phyloP scores from a whole-genome alignment of 2,888 invertebrate species.

The Cephus runcator region DNA sequence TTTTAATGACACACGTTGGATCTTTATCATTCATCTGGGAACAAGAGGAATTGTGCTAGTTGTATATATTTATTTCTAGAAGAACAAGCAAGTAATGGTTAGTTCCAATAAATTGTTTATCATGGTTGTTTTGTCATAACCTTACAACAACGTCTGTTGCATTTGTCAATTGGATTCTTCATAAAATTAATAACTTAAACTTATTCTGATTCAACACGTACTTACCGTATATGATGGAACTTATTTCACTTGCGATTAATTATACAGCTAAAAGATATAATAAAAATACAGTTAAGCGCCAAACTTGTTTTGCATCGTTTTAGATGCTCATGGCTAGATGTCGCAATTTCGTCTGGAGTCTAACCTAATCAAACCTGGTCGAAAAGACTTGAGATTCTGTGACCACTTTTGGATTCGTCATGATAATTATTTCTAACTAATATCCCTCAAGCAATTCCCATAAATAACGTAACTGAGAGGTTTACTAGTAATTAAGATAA shows the following conservation, averaged over 20 bases:
- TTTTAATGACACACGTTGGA: conserved; percentile 59
- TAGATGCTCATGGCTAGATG: not conserved
- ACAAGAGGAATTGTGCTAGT: not conserved
- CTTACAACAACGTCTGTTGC: not conserved
- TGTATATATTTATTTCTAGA: not conserved
- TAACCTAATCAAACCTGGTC: not conserved
- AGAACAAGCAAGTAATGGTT: not conserved
- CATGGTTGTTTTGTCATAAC: not conserved
- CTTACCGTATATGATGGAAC: not conserved
- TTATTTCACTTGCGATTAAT: not conserved
- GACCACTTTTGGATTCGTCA: not conserved
- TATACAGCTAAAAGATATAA: not conserved
- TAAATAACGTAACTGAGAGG: not conserved
- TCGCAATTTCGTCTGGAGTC: not conserved
- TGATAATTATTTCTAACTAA: not conserved
- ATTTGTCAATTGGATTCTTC: not conserved
- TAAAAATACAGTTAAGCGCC: not conserved
- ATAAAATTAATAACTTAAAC: not conserved
- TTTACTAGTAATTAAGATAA: not conserved
- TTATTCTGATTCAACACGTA: not conserved
- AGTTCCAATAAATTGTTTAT: not conserved
- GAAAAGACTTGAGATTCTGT: not conserved
- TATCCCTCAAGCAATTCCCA: not conserved
- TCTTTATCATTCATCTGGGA: conserved; percentile 55
- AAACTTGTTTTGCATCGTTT: not conserved